phyloP scores from a whole-genome alignment of 2,113 vertebrate genomes.

The Phalacrocorax pelagicus region DNA sequence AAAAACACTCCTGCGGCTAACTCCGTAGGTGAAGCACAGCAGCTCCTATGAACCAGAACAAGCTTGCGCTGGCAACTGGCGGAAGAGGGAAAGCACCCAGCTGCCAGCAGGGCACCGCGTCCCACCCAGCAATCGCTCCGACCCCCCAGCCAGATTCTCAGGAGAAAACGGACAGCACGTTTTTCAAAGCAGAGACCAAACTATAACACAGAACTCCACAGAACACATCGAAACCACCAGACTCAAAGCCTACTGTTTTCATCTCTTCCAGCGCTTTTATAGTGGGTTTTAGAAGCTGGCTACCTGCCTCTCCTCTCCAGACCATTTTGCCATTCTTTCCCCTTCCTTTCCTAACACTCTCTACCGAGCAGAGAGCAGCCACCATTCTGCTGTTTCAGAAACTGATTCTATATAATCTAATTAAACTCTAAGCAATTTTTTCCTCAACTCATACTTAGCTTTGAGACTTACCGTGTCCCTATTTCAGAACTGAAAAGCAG shows the following conservation, averaged over 20 bases:
- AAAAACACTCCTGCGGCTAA: background rate
- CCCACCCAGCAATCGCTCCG: background rate
- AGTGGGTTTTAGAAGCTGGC: background rate
- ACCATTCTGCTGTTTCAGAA: background rate
- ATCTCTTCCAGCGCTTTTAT: background rate
- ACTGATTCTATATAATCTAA: background rate
- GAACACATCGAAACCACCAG: background rate
- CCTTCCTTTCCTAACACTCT: background rate
- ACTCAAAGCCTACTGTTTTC: background rate
- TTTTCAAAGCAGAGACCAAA: background rate
- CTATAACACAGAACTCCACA: background rate
- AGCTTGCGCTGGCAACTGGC: background rate
- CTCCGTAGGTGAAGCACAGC: background rate
- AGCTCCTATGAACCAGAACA: fast-evolving
- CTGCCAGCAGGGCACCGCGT: background rate
- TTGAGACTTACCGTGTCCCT: background rate
- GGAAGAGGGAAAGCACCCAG: background rate
- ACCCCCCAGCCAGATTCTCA: background rate
- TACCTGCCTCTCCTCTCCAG: background rate
- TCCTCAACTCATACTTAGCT: background rate
- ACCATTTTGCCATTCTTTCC: background rate
- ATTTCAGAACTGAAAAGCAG: background rate
- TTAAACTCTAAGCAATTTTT: background rate
- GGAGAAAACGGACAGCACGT: fast-evolving
- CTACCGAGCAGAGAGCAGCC: background rate